Conservation (phyloP, 2,113 vertebrate species). For the Psammodynastes pulverulentus region DNA sequence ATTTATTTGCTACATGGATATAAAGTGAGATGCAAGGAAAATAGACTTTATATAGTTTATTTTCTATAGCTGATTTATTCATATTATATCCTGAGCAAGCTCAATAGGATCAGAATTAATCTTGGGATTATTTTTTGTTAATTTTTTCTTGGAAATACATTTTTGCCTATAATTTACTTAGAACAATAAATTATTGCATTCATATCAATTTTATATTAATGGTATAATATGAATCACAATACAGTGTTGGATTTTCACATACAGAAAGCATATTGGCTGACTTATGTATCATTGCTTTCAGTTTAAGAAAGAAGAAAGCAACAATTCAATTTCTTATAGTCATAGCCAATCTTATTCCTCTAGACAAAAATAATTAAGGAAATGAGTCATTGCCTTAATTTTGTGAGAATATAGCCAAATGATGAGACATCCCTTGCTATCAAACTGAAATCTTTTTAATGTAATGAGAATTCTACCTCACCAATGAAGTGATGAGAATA, state of each 20-base stretch:
- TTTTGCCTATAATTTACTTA: not conserved
- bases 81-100: not conserved
- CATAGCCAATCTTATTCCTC: not conserved
- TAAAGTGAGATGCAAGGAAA: not conserved
- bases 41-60: not conserved
- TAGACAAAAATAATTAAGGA: conserved; percentile 15
- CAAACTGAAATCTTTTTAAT: conserved; percentile 4
- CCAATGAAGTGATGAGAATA: not conserved
- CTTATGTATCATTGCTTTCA: conserved; percentile 3
- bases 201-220: not conserved
- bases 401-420: not conserved
- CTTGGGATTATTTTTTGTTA: not conserved
- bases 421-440: not conserved
- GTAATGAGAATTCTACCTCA: not conserved
- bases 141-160: not conserved
- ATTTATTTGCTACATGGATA: conserved; percentile 69
- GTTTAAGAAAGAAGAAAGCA: not conserved
- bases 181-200: not conserved
- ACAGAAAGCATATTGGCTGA: not conserved
- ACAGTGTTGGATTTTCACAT: not conserved
- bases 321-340: conserved; percentile 5
- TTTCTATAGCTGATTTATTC: not conserved
- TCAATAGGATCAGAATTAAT: not conserved
- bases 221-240: not conserved
- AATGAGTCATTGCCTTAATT: conserved; percentile 10